Conservation (phyloP, 1,140 invertebrate genomes). For the Acromyrmex heyeri region DNA sequence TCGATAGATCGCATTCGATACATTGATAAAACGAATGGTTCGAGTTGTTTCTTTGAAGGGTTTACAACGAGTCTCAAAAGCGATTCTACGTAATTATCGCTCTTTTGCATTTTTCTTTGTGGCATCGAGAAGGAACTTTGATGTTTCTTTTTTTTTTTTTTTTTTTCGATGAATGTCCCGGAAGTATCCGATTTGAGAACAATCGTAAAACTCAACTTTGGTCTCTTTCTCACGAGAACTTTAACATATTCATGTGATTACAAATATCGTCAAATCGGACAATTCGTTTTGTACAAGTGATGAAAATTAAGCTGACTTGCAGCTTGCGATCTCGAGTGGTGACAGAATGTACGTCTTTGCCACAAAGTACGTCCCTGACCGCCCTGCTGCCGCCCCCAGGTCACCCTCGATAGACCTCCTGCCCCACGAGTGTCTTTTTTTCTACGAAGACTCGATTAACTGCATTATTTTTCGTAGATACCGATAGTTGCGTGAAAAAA, state of each 20-base stretch:
- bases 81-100: neutral
- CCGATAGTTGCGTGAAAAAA: conserved; percentile 25
- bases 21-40: neutral
- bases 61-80: neutral
- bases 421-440: conserved; percentile 69
- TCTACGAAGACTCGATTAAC: conserved; percentile 25
- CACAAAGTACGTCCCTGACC: conserved; percentile 85
- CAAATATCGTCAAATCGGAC: conserved; percentile 31
- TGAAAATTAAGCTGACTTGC: conserved; percentile 18
- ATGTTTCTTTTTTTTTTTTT: neutral
- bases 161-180: neutral
- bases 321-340: conserved; percentile 65
- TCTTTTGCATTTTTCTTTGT: conserved; percentile 42
- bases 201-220: neutral
- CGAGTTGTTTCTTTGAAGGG: neutral
- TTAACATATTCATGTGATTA: neutral
- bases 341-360: conserved; percentile 75
- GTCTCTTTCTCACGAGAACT: neutral
- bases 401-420: conserved; percentile 78
- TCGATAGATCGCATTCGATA: neutral
- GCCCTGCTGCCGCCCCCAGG: conserved; percentile 83
- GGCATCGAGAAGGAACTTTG: conserved; percentile 53
- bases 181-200: conserved; percentile 19
- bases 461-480: conserved; percentile 19
- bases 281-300: neutral